Percentiles rank a stretch among this genome's conserved stretches.
Conservation (phyloP, 1,140 invertebrate genomes). For the Drosophila nannoptera region DNA sequence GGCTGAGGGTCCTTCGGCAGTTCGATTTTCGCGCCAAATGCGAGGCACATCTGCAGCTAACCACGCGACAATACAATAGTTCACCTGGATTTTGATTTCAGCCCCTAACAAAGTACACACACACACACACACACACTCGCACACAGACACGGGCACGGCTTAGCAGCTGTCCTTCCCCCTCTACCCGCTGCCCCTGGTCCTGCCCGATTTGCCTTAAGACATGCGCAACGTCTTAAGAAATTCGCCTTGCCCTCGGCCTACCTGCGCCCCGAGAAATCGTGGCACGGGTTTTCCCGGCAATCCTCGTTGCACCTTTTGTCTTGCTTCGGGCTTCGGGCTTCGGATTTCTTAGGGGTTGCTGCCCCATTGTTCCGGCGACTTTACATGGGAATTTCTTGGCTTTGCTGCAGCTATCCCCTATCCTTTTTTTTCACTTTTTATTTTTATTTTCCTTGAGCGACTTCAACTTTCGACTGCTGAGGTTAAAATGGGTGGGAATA, state of each 20-base stretch:
- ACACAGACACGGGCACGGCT: conserved; percentile 14
- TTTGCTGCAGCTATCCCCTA: conserved; percentile 20
- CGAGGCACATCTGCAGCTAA: conserved; percentile 51
- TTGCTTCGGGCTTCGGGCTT: neutral
- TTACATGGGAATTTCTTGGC: conserved; percentile 60
- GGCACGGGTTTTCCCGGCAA: conserved; percentile 47
- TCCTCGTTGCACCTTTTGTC: conserved; percentile 40
- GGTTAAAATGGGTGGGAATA: conserved; percentile 78
- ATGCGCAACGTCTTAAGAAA: conserved; percentile 74
- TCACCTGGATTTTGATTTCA: conserved; percentile 70
- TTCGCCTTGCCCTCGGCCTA: conserved; percentile 21
- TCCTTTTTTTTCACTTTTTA: neutral
- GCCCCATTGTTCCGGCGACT: conserved; percentile 12
- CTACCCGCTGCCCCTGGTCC: conserved; percentile 6
- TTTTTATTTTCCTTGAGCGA: conserved; percentile 24
- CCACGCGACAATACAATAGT: conserved; percentile 55
- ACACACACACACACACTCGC: neutral
- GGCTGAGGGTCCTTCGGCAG: neutral
- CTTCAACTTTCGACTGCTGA: conserved; percentile 55
- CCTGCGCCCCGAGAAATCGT: conserved; percentile 48
- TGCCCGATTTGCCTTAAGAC: conserved; percentile 53
- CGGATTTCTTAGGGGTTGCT: conserved; percentile 32
- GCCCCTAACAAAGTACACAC: conserved; percentile 42
- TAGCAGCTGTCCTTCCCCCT: conserved; percentile 56
- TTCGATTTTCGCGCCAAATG: conserved; percentile 58